phyloP scores from a whole-genome alignment of 2,797 vertebrate species.

The Pipistrellus nathusii region DNA sequence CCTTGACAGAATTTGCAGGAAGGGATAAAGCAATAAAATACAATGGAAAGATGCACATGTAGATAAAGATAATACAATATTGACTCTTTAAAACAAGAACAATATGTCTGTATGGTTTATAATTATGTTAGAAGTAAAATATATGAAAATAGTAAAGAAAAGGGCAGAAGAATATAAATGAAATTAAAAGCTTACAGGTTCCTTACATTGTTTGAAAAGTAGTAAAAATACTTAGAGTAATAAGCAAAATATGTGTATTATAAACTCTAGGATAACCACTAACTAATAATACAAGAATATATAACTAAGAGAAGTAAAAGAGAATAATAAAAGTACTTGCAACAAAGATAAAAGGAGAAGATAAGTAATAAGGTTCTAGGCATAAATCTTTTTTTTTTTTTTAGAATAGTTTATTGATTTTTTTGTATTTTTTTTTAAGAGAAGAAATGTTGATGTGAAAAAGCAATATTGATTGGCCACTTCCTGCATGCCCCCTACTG shows the following conservation, averaged over 20 bases:
- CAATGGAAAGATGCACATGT: background rate
- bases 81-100: background rate
- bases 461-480: background rate
- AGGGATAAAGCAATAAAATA: slow-evolving; percentile 17
- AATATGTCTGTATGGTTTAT: background rate
- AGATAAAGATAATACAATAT: background rate
- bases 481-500: background rate
- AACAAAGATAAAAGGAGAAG: background rate
- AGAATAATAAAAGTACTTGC: slow-evolving; percentile 10
- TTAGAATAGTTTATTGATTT: background rate
- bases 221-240: background rate
- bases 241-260: background rate
- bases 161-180: background rate
- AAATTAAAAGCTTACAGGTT: background rate
- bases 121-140: background rate
- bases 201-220: background rate
- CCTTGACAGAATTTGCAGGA: background rate
- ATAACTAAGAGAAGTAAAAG: background rate
- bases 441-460: background rate
- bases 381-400: background rate
- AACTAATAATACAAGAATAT: background rate
- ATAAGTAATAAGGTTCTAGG: background rate
- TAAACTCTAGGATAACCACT: background rate
- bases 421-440: no score
- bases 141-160: slow-evolving; percentile 18